phyloP scores from a whole-genome alignment of 2,797 vertebrate genomes.

The Rhynchonycteris naso region DNA sequence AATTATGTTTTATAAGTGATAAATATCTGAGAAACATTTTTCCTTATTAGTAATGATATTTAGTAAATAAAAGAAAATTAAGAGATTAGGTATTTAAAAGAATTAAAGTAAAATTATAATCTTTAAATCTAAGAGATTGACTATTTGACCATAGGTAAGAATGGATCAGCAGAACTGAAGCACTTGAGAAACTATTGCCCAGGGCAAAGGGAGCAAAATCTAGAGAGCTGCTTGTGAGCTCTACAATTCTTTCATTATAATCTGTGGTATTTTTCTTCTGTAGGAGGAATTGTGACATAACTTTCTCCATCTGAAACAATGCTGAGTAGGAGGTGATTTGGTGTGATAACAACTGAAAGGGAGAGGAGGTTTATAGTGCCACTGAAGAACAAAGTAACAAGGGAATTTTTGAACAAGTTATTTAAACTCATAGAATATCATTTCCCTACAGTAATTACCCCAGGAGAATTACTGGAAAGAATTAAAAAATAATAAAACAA shows the following conservation, averaged over 20 bases:
- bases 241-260: not conserved
- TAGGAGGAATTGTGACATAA: not conserved
- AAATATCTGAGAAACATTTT: not conserved
- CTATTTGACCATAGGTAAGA: not conserved
- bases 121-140: not conserved
- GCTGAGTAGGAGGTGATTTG: not conserved
- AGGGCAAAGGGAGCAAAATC: not conserved
- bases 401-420: not conserved
- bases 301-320: not conserved
- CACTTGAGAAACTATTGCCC: not conserved
- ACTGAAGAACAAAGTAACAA: not conserved
- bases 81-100: not conserved
- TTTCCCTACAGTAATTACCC: not conserved
- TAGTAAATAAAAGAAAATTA: not conserved
- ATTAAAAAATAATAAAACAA: not conserved
- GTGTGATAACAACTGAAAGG: not conserved
- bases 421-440: not conserved
- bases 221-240: not conserved
- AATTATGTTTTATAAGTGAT: not conserved
- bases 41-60: not conserved
- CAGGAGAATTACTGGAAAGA: not conserved
- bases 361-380: rapidly evolving
- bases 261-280: not conserved
- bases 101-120: not conserved
- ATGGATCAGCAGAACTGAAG: not conserved